Evolutionary conservation across 2,888 invertebrate species (phyloP), one percentile per base, ranked within the genome.

Genomic region (Pantelozetes paolii): DNA sequence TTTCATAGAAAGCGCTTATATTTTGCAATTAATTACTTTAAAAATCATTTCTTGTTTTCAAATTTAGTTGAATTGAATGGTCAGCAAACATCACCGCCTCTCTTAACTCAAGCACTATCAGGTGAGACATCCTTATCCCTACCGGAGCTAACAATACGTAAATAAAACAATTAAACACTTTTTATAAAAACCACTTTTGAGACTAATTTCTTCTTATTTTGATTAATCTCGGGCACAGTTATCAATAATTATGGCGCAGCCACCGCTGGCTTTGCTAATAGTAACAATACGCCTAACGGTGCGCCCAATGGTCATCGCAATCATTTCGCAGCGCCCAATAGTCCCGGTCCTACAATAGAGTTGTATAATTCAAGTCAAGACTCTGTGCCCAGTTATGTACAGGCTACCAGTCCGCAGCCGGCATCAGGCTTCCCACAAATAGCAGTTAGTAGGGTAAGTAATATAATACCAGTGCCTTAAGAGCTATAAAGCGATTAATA

Each of bases 371-470:
- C 92, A 81, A 92, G 90, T 80, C 80, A 80, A 78, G 93, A 92
- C 82, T 91, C 90, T 82, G 90, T 91, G 79, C 50, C 71, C 32
- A 92, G 94, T 83, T 96, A 95, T 85, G 94, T 95, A 82, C 95
- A 95, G 86, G 93, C 95, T 80, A 86, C 95, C 80, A 94, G 94
- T 85, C 95, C 96, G 81, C 96, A 96, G 85, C 95, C 95, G 80
- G 71, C 71, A 40, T 91, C 94, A 82, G 92, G 92, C 81, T 94
- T 94, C 86, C 93, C 94, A 82, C 90, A 91, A 80, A 92, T 94
- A 84, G 92, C 92, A 80, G 92, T 93, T 82, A 92, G 79, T 76
- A 77, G 79, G 75, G 79, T 79, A 75, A 73, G 76, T 75, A 15
- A 15, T 54, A 15, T 23, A 48, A n/a, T n/a, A 48, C 48, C 15